These are phyloP conservation scores for Melinaea menophilus DNA, from an alignment of 2,888 invertebrate genomes.

Conservation along the genomic window DNA sequence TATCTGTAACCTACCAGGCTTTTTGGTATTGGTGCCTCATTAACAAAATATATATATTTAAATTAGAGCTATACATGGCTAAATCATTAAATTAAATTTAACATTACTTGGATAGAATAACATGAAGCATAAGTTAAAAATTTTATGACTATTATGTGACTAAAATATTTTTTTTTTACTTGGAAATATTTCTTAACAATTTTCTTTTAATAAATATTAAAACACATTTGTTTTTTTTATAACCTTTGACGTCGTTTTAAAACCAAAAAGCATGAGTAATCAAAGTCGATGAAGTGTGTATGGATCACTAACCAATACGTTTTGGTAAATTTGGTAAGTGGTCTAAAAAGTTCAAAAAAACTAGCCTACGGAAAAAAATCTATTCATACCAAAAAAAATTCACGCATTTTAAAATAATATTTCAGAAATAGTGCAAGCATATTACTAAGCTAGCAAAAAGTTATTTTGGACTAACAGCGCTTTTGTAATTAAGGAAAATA, in stretches of 20 bases:
- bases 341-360: slow-evolving; percentile 12
- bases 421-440: slow-evolving; percentile 8
- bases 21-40: too few relatives aligned
- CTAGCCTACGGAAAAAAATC: slow-evolving; percentile 15
- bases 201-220: not conserved
- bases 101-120: too few relatives aligned
- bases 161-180: not conserved
- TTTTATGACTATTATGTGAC: too few relatives aligned
- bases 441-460: slow-evolving; percentile 5
- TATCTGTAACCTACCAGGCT: not conserved
- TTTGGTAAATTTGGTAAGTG: slow-evolving; percentile 22
- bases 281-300: slow-evolving; percentile 27
- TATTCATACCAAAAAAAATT: not conserved
- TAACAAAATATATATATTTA: too few relatives aligned
- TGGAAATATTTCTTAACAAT: not conserved
- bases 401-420: slow-evolving; percentile 1
- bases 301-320: slow-evolving; percentile 29
- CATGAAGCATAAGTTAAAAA: too few relatives aligned
- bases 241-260: slow-evolving; percentile 25
- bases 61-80: too few relatives aligned
- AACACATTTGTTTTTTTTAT: slow-evolving; percentile 4
- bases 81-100: too few relatives aligned
- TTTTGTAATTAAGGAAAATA: slow-evolving; percentile 8
- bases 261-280: slow-evolving; percentile 28
- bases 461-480: slow-evolving; percentile 5